phyloP scores from a whole-genome alignment of 1,140 invertebrate species.

The Bombus waltoni region DNA sequence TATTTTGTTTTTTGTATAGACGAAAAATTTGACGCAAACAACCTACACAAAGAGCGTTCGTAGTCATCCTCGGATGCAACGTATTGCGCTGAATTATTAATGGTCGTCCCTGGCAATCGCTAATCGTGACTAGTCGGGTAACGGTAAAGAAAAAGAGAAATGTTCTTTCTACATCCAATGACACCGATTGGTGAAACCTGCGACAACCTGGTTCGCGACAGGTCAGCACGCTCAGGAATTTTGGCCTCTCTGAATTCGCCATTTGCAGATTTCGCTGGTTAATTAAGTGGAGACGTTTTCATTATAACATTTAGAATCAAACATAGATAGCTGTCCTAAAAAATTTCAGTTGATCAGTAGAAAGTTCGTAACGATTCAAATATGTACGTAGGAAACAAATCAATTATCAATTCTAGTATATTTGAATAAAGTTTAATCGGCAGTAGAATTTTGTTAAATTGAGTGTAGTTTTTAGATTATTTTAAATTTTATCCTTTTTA shows the following conservation, averaged over 20 bases:
- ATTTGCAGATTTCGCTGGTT: neutral
- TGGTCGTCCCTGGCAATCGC: constrained; percentile 52
- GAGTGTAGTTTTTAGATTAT: too few species aligned
- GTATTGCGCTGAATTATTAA: constrained; percentile 68
- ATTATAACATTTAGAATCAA: neutral
- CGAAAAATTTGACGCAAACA: neutral
- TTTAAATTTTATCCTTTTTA: too few species aligned
- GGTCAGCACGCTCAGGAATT: constrained; percentile 6
- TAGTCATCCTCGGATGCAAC: constrained; percentile 50
- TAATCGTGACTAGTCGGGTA: constrained; percentile 62
- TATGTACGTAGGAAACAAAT: too few species aligned
- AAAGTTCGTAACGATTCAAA: too few species aligned
- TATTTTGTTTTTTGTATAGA: neutral
- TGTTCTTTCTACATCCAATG: constrained; percentile 40
- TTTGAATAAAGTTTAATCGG: neutral
- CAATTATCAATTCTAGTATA: neutral
- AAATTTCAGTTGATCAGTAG: too few species aligned
- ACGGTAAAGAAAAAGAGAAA: constrained; percentile 63
- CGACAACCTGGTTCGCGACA: constrained; percentile 41
- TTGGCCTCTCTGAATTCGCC: neutral
- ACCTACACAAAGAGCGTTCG: neutral
- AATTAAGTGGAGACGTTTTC: neutral
- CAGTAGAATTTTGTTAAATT: neutral
- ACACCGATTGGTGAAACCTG: constrained; percentile 58
- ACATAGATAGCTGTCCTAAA: neutral